phyloP scores from a whole-genome alignment of 2,888 invertebrate species.

The Acleris literana region DNA sequence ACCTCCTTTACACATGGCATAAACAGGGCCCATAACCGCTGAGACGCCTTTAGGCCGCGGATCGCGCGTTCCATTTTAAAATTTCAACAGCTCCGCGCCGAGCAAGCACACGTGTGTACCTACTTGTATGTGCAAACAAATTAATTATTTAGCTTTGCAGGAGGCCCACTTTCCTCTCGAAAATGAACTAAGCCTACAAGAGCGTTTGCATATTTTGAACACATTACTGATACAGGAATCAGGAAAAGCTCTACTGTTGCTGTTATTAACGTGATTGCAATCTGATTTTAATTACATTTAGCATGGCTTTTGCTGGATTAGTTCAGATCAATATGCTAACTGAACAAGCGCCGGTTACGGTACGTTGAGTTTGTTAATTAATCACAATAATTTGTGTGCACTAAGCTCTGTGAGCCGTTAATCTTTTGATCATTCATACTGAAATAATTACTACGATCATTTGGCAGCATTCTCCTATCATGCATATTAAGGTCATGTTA shows the following conservation, averaged over 20 bases:
- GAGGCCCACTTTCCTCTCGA: slow-evolving; percentile 49
- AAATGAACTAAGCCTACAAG: slow-evolving; percentile 52
- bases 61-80: slow-evolving; percentile 61
- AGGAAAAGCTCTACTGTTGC: slow-evolving; percentile 7
- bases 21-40: slow-evolving; percentile 54
- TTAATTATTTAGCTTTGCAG: slow-evolving; percentile 66
- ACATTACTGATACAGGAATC: slow-evolving; percentile 20
- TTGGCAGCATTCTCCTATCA: too few species aligned
- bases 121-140: slow-evolving; percentile 68
- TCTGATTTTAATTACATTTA: slow-evolving; percentile 1
- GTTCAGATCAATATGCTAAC: slow-evolving; percentile 22
- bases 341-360: slow-evolving; percentile 16
- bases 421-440: slow-evolving; percentile 4
- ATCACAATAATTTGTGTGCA: slow-evolving; percentile 4
- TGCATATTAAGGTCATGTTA: too few species aligned
- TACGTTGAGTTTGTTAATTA: slow-evolving; percentile 9
- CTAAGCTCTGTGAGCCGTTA: neutral
- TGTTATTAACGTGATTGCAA: slow-evolving; percentile 6
- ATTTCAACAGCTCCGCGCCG: slow-evolving; percentile 60
- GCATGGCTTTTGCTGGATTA: neutral
- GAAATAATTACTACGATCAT: too few species aligned
- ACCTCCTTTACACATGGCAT: slow-evolving; percentile 41
- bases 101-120: slow-evolving; percentile 49
- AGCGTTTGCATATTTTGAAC: slow-evolving; percentile 52
- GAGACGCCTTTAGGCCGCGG: slow-evolving; percentile 50